These are phyloP conservation scores for Caenorhabditis sp. DNA, from an alignment of 2,888 invertebrate genomes.

Conservation along the genomic window DNA sequence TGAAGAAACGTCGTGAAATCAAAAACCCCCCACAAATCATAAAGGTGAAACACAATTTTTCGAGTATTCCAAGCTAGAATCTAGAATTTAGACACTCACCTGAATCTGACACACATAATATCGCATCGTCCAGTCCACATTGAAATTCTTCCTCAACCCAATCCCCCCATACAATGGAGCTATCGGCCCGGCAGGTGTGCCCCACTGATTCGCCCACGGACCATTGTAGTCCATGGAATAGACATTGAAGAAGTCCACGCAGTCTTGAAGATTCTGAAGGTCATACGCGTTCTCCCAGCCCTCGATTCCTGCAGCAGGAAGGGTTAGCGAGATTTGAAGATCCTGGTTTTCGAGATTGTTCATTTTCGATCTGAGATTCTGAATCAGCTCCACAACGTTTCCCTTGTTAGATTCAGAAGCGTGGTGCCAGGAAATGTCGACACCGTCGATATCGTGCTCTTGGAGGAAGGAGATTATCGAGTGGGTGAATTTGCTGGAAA, in stretches of 20 bases:
- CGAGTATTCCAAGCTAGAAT: too few relatives aligned
- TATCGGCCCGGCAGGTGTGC: not conserved
- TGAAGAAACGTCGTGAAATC: too few relatives aligned
- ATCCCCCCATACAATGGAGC: slow-evolving; percentile 7
- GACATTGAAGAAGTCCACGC: slow-evolving; percentile 8
- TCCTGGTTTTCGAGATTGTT: not conserved
- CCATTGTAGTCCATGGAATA: slow-evolving; percentile 3
- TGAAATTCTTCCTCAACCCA: slow-evolving; percentile 4
- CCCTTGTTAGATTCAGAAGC: not conserved
- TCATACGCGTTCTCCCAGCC: not conserved
- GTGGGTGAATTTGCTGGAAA: not conserved
- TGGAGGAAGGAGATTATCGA: not conserved
- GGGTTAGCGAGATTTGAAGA: not conserved
- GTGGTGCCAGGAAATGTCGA: not conserved
- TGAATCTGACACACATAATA: not conserved
- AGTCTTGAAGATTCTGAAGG: not conserved
- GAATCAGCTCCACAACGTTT: not conserved
- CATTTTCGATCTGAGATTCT: not conserved
- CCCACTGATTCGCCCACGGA: not conserved
- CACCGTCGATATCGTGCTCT: not conserved
- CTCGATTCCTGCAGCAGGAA: not conserved
- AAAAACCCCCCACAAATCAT: too few relatives aligned
- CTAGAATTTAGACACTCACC: too few relatives aligned
- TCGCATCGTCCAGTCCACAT: slow-evolving; percentile 3
- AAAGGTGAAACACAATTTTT: not conserved